These are phyloP conservation scores for Campylomormyrus numenius DNA, from an alignment of 2,113 vertebrate genomes.

Conservation along the genomic window DNA sequence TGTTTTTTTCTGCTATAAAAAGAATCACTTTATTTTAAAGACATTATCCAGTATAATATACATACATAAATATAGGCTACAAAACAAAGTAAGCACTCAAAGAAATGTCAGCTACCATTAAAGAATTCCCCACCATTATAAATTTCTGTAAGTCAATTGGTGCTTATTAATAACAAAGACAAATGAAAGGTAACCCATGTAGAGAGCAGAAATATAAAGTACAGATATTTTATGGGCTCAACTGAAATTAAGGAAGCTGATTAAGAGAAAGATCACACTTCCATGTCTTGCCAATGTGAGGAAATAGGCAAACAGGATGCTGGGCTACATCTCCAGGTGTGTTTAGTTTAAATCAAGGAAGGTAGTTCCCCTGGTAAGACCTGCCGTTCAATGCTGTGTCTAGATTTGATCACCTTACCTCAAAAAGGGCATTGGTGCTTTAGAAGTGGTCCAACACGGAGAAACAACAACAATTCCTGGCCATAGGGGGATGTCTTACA, in stretches of 20 bases:
- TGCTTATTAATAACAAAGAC: not conserved
- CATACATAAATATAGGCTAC: not conserved
- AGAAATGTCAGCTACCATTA: not conserved
- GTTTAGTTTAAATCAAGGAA: not conserved
- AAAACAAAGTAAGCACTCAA: not conserved
- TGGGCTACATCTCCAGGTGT: not conserved
- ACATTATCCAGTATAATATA: not conserved
- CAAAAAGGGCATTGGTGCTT: too few species aligned
- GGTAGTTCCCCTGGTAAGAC: not conserved
- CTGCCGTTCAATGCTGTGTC: not conserved
- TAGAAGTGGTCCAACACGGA: too few species aligned
- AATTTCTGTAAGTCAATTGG: not conserved
- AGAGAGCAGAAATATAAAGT: not conserved
- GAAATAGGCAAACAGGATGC: not conserved
- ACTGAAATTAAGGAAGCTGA: not conserved
- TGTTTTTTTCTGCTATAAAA: not conserved
- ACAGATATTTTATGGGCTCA: not conserved
- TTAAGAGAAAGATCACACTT: not conserved
- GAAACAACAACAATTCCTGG: too few species aligned
- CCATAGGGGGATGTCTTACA: not conserved
- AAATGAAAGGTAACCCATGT: not conserved
- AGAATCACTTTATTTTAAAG: not conserved
- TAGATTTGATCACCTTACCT: not conserved
- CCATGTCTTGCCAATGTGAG: not conserved
- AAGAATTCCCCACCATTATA: not conserved